phyloP scores from a whole-genome alignment of 2,113 vertebrate species.

The Oenanthe melanoleuca region DNA sequence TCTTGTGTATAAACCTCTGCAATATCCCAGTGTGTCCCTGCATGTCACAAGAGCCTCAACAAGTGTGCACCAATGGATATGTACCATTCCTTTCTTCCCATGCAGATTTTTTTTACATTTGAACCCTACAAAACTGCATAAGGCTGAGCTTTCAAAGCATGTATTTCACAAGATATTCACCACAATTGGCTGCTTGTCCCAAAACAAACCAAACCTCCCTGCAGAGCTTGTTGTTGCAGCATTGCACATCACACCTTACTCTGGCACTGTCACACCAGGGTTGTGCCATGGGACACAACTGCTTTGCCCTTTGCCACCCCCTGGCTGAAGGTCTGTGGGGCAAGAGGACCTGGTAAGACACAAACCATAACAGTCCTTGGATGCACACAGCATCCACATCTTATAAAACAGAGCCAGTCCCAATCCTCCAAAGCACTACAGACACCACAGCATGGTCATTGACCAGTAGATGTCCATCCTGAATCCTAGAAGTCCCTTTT shows the following conservation, averaged over 20 bases:
- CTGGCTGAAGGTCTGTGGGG: background rate
- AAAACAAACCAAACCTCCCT: background rate
- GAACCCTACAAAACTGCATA: background rate
- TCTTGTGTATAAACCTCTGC: background rate
- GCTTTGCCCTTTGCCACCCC: background rate
- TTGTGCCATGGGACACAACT: background rate
- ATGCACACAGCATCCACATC: background rate
- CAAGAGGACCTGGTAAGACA: fast-evolving
- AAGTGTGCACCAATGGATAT: fast-evolving
- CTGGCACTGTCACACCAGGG: background rate
- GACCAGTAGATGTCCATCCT: background rate
- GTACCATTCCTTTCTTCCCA: background rate
- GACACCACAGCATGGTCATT: background rate
- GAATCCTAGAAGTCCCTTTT: background rate
- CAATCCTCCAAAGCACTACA: background rate
- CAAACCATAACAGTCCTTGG: background rate
- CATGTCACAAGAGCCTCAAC: background rate
- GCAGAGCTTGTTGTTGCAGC: background rate
- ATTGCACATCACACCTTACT: background rate
- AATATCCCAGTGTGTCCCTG: background rate
- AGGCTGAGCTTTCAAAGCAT: background rate
- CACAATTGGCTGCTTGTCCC: background rate
- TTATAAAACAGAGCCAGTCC: background rate
- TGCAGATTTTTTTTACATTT: background rate
- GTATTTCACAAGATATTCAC: background rate